Percentiles rank a stretch among this genome's conserved stretches.
phyloP scores from a whole-genome alignment of 1,140 invertebrate species.

The Ceratina japonica region DNA sequence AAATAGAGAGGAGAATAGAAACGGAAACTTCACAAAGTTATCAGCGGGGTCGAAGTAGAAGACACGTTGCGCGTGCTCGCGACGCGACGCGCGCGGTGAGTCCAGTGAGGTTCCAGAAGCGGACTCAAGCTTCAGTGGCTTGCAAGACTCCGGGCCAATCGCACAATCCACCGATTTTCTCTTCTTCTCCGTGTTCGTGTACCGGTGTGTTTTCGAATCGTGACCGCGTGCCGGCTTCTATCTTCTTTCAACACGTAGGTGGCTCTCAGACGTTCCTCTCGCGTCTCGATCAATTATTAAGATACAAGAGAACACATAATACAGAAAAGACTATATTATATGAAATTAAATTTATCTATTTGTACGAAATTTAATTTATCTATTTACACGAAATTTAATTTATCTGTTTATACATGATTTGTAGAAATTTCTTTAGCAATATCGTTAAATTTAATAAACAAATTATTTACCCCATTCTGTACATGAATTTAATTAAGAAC shows the following conservation, averaged over 20 bases:
- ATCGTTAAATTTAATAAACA: no score
- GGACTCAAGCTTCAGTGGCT: constrained; percentile 70
- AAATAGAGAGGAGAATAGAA: constrained; percentile 31
- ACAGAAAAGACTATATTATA: no score
- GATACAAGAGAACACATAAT: not conserved
- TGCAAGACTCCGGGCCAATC: constrained; percentile 74
- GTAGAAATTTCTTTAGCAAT: no score
- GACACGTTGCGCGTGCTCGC: constrained; percentile 72
- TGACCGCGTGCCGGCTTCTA: no score
- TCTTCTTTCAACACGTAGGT: not conserved
- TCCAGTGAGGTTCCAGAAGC: constrained; percentile 55
- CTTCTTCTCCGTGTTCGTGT: not conserved
- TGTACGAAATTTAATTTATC: no score
- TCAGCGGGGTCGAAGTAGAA: constrained; percentile 32
- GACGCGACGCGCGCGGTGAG: constrained; percentile 52
- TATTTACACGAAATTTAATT: no score
- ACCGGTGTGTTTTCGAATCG: constrained; percentile 8
- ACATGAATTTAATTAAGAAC: no score
- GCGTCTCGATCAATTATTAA: constrained; percentile 6
- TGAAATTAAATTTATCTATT: no score
- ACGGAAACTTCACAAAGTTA: constrained; percentile 32
- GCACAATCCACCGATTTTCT: constrained; percentile 55
- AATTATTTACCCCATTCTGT: no score
- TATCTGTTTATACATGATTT: no score
- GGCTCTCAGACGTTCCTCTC: not conserved